Conservation (phyloP, 2,113 vertebrate genomes). For the Myrmophylax atrothorax region DNA sequence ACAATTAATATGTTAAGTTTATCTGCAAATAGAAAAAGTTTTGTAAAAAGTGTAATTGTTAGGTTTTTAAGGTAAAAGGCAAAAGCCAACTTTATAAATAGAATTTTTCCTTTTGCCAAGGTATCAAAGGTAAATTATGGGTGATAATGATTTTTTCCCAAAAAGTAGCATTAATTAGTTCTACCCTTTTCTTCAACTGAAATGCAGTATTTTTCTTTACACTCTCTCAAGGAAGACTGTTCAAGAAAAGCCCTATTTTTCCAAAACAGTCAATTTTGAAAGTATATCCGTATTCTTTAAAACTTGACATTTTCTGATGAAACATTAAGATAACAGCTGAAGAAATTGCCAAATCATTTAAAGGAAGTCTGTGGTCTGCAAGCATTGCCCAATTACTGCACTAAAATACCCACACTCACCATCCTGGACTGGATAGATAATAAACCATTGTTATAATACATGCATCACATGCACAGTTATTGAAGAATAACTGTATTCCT, state of each 20-base stretch:
- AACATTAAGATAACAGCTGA: not conserved
- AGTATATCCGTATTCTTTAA: not conserved
- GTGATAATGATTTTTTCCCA: not conserved
- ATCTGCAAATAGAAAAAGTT: not conserved
- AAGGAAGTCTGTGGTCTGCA: constrained; percentile 59
- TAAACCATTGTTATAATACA: not conserved
- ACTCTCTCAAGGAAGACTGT: not conserved
- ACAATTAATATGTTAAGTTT: not conserved
- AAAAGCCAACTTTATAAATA: not conserved
- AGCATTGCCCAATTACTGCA: constrained; percentile 19
- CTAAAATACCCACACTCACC: not conserved
- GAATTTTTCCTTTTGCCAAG: not conserved
- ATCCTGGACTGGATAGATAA: constrained; percentile 44
- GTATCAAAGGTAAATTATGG: not conserved
- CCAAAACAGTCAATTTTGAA: not conserved
- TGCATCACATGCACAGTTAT: not conserved
- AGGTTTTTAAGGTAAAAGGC: not conserved
- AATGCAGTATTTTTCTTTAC: not conserved
- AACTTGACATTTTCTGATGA: not conserved
- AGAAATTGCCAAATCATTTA: constrained; percentile 47
- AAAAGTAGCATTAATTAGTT: not conserved
- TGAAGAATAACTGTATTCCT: not conserved
- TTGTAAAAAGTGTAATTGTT: not conserved
- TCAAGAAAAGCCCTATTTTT: not conserved
- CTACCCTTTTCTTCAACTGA: not conserved